These are phyloP conservation scores for Gerris lacustris DNA, from an alignment of 2,888 invertebrate genomes.

Conservation along the genomic window DNA sequence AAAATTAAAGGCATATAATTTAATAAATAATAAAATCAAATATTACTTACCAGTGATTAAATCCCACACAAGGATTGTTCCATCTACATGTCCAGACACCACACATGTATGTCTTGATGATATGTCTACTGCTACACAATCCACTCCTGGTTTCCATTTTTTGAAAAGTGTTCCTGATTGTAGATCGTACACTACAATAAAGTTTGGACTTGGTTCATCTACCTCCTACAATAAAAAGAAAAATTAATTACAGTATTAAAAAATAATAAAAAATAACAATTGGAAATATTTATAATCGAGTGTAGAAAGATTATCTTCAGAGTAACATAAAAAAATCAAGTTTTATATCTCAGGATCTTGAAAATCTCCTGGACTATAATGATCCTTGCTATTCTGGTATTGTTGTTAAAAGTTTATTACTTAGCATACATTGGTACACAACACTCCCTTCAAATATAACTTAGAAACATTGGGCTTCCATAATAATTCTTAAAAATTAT, in stretches of 20 bases:
- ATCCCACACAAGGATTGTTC: constrained; percentile 74
- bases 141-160: constrained; percentile 78
- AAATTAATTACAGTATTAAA: neutral
- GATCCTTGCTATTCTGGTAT: too few species aligned
- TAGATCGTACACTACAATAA: constrained; percentile 80
- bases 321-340: too few species aligned
- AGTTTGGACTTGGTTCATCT: constrained; percentile 69
- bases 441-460: too few species aligned
- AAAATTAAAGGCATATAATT: neutral
- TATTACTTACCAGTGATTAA: constrained; percentile 54
- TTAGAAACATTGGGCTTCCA: too few species aligned
- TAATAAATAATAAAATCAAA: neutral
- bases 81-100: constrained; percentile 68
- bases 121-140: constrained; percentile 73
- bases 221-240: constrained; percentile 40
- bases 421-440: too few species aligned
- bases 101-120: constrained; percentile 73
- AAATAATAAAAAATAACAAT: neutral
- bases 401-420: too few species aligned
- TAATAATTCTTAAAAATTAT: too few species aligned
- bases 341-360: too few species aligned
- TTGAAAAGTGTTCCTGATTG: constrained; percentile 82
- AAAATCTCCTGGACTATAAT: too few species aligned
- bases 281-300: neutral
- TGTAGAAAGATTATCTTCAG: constrained; percentile 5